A percentile compares a stretch with the other conserved stretches of the same genome.
These are phyloP conservation scores for Drosophila ustulata DNA, from an alignment of 2,888 invertebrate species.

Conservation along the genomic window DNA sequence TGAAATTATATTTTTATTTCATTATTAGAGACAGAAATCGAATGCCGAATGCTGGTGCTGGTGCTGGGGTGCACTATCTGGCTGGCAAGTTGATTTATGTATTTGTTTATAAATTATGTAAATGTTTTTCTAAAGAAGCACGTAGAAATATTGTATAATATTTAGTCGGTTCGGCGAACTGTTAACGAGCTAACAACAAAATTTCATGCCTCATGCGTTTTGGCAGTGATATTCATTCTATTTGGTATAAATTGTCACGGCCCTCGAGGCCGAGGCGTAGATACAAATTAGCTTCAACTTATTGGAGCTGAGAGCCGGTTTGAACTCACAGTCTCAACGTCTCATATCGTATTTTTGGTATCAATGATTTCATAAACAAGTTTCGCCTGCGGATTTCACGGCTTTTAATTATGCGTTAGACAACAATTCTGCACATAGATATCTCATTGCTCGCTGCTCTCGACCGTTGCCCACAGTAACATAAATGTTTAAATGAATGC, in stretches of 20 bases:
- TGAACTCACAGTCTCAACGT: conserved; percentile 42
- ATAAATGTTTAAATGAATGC: conserved; percentile 70
- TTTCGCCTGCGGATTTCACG: conserved; percentile 65
- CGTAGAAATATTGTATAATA: conserved; percentile 23
- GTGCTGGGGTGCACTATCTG: conserved; percentile 7
- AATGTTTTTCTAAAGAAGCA: conserved; percentile 43
- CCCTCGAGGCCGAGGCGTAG: conserved; percentile 46
- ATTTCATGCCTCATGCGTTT: conserved; percentile 48
- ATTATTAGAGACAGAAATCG: conserved; percentile 25
- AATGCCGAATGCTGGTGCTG: background rate
- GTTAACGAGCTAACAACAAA: conserved; percentile 57
- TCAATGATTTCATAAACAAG: conserved; percentile 68
- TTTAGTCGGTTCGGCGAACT: conserved; percentile 29
- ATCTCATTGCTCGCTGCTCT: conserved; percentile 35
- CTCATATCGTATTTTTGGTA: conserved; percentile 34
- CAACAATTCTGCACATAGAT: conserved; percentile 41
- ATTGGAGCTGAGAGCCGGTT: conserved; percentile 64
- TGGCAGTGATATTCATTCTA: conserved; percentile 33
- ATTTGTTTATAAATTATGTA: conserved; percentile 48
- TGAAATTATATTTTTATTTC: conserved; percentile 61
- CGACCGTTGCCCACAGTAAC: conserved; percentile 15
- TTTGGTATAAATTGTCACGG: conserved; percentile 46
- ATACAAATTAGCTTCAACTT: conserved; percentile 51
- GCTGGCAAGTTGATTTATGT: conserved; percentile 47
- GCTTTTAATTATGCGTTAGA: conserved; percentile 75